Percentiles rank a stretch among this genome's conserved stretches.
Evolutionary conservation across 2,113 vertebrate genomes (phyloP).

Genomic region (Anas platyrhynchos): DNA sequence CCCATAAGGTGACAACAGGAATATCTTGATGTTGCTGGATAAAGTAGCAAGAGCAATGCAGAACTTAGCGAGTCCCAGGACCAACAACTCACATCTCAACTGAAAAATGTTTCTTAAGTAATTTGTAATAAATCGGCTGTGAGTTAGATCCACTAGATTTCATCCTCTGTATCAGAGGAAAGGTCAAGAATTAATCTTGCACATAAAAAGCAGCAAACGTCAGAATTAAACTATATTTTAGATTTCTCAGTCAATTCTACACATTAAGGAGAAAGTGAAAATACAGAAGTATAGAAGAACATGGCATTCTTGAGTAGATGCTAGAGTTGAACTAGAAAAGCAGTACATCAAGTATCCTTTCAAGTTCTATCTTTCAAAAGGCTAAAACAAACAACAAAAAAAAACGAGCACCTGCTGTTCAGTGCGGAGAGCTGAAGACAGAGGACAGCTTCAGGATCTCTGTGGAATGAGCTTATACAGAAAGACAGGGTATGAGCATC

Average conservation of each 20-base stretch:
- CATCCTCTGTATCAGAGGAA: neutral
- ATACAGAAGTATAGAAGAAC: neutral
- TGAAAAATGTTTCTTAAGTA: neutral
- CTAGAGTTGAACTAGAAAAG: neutral
- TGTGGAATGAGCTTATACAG: slow-evolving; percentile 32
- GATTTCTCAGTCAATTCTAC: neutral
- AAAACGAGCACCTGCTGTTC: slow-evolving; percentile 50
- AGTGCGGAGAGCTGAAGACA: neutral
- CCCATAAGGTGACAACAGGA: neutral
- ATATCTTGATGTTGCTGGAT: neutral
- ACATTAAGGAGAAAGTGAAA: neutral
- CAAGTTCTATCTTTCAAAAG: neutral
- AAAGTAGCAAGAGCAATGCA: neutral
- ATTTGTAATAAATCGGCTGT: neutral
- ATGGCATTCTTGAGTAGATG: neutral
- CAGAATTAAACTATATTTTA: neutral
- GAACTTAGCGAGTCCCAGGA: neutral
- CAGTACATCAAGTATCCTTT: neutral
- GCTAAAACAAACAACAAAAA: neutral
- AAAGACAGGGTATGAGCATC: slow-evolving; percentile 37
- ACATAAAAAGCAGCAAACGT: neutral
- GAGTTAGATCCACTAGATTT: neutral
- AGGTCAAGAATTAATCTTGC: neutral
- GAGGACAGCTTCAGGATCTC: slow-evolving; percentile 51
- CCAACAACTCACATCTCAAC: neutral